Evolutionary conservation across 1,140 invertebrate species (phyloP).

Genomic region (Mamestra configurata): DNA sequence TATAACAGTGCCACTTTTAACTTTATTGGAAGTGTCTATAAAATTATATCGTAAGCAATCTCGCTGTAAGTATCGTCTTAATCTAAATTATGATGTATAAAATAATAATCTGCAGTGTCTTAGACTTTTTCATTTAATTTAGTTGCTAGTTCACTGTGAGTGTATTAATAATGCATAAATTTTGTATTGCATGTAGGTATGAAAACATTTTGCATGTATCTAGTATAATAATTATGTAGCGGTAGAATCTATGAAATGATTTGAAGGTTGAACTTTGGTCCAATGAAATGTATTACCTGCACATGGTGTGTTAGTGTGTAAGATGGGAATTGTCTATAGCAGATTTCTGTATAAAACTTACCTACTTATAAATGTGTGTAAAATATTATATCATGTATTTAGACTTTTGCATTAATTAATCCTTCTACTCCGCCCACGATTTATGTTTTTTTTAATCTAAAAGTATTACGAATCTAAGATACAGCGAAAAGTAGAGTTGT

Average conservation of each 20-base stretch:
- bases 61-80: slow-evolving; percentile 65
- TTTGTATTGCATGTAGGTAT: slow-evolving; percentile 53
- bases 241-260: slow-evolving; percentile 67
- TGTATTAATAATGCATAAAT: slow-evolving; percentile 46
- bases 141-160: slow-evolving; percentile 55
- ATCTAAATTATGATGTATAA: slow-evolving; percentile 61
- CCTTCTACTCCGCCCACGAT: background rate
- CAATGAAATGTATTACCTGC: slow-evolving; percentile 84
- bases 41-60: slow-evolving; percentile 75
- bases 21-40: slow-evolving; percentile 65
- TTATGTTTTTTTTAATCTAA: background rate
- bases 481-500: background rate
- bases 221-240: slow-evolving; percentile 50
- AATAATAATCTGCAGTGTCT: slow-evolving; percentile 65
- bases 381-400: slow-evolving; percentile 30
- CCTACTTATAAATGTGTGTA: slow-evolving; percentile 30
- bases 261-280: slow-evolving; percentile 87
- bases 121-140: slow-evolving; percentile 63
- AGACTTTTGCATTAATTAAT: slow-evolving; percentile 10
- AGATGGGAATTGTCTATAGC: slow-evolving; percentile 48
- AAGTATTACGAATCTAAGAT: background rate
- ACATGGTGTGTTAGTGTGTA: slow-evolving; percentile 78
- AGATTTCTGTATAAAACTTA: slow-evolving; percentile 17
- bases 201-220: slow-evolving; percentile 53
- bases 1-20: slow-evolving; percentile 80